Conservation (phyloP, 2,113 vertebrate genomes). For the Lota lota region DNA sequence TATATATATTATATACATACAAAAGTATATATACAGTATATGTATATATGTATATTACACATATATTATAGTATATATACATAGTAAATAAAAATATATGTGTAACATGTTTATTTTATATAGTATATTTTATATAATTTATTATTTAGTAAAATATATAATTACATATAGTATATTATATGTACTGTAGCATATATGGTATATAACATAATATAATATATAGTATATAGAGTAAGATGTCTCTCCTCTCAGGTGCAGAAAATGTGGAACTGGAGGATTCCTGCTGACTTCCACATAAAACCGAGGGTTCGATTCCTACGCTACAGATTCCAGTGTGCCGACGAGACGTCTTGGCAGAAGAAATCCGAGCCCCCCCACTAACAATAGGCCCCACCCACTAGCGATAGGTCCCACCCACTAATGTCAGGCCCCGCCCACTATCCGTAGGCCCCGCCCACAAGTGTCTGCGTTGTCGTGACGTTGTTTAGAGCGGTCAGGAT, state of each 20-base stretch:
- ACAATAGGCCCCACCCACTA: slow-evolving; percentile 30
- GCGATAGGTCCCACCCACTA: background rate
- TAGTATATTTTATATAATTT: too few species aligned
- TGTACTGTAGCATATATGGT: too few species aligned
- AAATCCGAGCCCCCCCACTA: slow-evolving; percentile 52
- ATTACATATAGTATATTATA: too few species aligned
- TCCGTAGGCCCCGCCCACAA: background rate
- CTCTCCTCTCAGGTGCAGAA: slow-evolving; percentile 69
- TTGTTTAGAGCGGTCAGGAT: background rate
- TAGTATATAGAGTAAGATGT: background rate
- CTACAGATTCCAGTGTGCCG: slow-evolving; percentile 71
- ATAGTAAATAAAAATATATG: too few species aligned
- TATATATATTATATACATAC: too few species aligned
- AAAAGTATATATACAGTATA: too few species aligned
- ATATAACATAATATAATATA: background rate
- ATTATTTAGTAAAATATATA: too few species aligned
- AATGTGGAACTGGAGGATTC: slow-evolving; percentile 83
- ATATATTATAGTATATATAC: too few species aligned
- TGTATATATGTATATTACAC: too few species aligned
- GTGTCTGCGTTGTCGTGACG: background rate
- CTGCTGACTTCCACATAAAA: slow-evolving; percentile 79
- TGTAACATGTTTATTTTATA: too few species aligned
- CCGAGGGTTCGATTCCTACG: slow-evolving; percentile 70
- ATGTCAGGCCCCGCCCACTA: background rate
- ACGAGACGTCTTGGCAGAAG: slow-evolving; percentile 38